Percentiles rank a stretch among this genome's conserved stretches.
phyloP scores from a whole-genome alignment of 1,140 invertebrate genomes.

The Tetramorium alpestre region DNA sequence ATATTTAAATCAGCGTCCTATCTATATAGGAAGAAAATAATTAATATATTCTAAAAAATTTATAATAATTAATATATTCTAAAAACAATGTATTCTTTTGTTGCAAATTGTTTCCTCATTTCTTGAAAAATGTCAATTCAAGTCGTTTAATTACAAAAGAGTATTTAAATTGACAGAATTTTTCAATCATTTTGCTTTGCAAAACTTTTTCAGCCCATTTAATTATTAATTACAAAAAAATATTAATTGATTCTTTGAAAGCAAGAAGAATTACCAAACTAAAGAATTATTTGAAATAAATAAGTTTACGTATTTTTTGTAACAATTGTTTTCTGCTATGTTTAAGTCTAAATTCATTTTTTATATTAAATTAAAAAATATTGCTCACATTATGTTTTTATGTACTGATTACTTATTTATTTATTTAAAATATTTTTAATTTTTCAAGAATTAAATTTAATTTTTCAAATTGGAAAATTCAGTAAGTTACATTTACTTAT shows the following conservation, averaged over 20 bases:
- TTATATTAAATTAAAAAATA: background rate
- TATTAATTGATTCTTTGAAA: background rate
- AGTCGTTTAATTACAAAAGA: background rate
- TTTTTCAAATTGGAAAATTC: too few relatives aligned
- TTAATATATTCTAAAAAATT: too few relatives aligned
- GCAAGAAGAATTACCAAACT: background rate
- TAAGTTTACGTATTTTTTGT: background rate
- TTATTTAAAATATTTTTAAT: background rate
- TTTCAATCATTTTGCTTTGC: background rate
- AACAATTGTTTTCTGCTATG: background rate
- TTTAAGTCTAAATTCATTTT: background rate
- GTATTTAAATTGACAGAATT: background rate
- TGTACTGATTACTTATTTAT: background rate
- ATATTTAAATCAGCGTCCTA: background rate
- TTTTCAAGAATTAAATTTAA: too few relatives aligned
- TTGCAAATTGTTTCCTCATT: background rate
- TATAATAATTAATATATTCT: too few relatives aligned
- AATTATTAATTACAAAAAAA: background rate
- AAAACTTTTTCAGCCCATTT: background rate
- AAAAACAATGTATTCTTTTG: background rate
- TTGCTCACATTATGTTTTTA: background rate
- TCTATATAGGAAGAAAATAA: background rate
- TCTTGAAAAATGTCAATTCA: background rate
- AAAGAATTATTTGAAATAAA: background rate
- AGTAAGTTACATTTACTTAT: too few relatives aligned